A percentile compares a stretch with the other conserved stretches of the same genome.
Evolutionary conservation across 2,888 invertebrate genomes (phyloP).

Genomic region (Agrotis exclamationis): DNA sequence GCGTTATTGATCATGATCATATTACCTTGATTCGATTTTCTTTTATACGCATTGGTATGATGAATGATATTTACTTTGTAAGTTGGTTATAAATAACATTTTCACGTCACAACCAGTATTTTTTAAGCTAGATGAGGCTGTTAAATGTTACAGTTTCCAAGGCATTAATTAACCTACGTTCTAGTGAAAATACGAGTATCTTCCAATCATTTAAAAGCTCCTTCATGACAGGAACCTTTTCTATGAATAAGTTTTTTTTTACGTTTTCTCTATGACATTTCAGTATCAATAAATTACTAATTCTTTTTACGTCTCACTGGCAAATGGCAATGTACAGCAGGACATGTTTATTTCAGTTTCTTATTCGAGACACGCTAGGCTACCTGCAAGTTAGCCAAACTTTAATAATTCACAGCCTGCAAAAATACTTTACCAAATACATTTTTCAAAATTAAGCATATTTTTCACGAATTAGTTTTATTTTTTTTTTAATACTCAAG

Average conservation of each 20-base stretch:
- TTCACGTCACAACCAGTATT: too few species aligned
- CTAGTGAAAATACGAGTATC: not conserved
- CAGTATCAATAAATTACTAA: conserved; percentile 11
- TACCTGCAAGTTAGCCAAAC: not conserved
- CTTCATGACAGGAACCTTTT: not conserved
- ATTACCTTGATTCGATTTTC: not conserved
- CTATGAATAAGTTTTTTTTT: conserved; percentile 1
- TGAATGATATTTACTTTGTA: too few species aligned
- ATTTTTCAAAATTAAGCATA: not conserved
- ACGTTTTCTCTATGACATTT: conserved; percentile 2
- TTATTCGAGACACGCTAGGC: conserved; percentile 2
- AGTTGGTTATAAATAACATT: too few species aligned
- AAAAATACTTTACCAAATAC: not conserved
- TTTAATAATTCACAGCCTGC: not conserved
- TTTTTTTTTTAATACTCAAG: not conserved
- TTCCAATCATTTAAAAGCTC: not conserved
- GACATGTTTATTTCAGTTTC: conserved; percentile 28
- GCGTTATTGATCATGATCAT: not conserved
- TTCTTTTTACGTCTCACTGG: conserved; percentile 7
- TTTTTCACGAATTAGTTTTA: too few species aligned
- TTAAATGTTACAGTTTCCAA: too few species aligned
- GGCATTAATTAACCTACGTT: too few species aligned
- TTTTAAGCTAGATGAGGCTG: too few species aligned
- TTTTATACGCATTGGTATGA: not conserved
- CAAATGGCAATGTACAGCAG: not conserved